A percentile compares a stretch with the other conserved stretches of the same genome.
phyloP scores from a whole-genome alignment of 2,888 invertebrate genomes.

The Pterobdella sp. region DNA sequence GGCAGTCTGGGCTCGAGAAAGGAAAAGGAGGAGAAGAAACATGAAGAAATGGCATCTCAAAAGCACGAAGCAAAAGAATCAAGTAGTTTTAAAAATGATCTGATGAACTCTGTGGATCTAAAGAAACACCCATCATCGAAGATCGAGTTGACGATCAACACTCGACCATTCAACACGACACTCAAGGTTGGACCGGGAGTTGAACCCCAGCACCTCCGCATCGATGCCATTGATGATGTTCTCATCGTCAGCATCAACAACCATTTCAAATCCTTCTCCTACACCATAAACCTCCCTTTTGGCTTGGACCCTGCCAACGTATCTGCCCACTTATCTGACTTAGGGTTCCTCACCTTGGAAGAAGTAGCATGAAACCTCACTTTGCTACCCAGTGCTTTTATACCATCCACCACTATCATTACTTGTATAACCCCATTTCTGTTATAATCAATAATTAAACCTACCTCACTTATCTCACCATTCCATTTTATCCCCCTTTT shows the following conservation, averaged over 20 bases:
- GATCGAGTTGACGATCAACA: background rate
- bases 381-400: too few relatives aligned
- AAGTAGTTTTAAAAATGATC: background rate
- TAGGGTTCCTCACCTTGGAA: slow-evolving; percentile 15
- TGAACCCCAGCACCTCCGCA: slow-evolving; percentile 14
- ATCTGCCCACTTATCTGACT: slow-evolving; percentile 21
- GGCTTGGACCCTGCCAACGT: slow-evolving; percentile 15
- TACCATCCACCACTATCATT: too few relatives aligned
- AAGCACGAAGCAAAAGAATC: too few relatives aligned
- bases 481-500: too few relatives aligned
- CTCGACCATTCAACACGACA: slow-evolving; percentile 14
- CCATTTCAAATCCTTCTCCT: background rate
- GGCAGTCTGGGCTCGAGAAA: background rate
- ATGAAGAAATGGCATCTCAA: too few relatives aligned
- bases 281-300: slow-evolving; percentile 11
- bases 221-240: slow-evolving; percentile 20
- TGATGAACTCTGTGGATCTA: too few relatives aligned
- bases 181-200: slow-evolving; percentile 4
- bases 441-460: too few relatives aligned
- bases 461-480: too few relatives aligned
- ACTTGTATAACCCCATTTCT: too few relatives aligned
- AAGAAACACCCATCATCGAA: too few relatives aligned
- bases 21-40: background rate
- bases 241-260: background rate
- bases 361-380: slow-evolving; percentile 9